These are phyloP conservation scores for Periparus ater DNA, from an alignment of 2,797 vertebrate genomes.

Conservation along the genomic window DNA sequence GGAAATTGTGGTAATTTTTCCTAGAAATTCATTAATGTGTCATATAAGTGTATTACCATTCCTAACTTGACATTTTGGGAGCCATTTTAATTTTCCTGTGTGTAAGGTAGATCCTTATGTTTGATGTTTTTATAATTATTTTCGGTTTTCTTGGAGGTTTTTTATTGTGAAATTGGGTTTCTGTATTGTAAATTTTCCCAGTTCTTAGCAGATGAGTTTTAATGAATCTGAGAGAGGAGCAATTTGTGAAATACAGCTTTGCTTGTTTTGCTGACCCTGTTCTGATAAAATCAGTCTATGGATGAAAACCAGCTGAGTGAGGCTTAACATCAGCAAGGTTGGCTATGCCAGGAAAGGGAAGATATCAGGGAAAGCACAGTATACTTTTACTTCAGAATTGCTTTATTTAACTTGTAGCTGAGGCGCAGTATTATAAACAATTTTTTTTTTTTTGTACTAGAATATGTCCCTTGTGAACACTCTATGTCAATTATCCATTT, in stretches of 20 bases:
- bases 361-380: not conserved
- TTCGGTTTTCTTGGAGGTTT: rapidly evolving
- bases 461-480: not conserved
- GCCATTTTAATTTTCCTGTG: not conserved
- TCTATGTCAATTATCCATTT: not conserved
- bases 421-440: rapidly evolving
- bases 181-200: not conserved
- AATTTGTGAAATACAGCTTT: not conserved
- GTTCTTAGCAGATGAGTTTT: not conserved
- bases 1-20: not conserved
- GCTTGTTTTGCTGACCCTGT: not conserved
- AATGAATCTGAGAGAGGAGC: not conserved
- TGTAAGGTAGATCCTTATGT: not conserved
- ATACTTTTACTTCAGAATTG: not conserved
- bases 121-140: not conserved
- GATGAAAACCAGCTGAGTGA: not conserved
- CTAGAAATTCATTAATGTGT: not conserved
- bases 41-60: not conserved
- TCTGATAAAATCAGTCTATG: not conserved
- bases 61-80: not conserved
- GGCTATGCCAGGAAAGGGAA: not conserved
- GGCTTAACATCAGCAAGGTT: not conserved
- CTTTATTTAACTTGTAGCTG: not conserved
- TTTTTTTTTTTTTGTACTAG: not conserved
- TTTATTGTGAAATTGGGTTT: not conserved